Percentiles rank a stretch among this genome's conserved stretches.
These are phyloP conservation scores for Myripristis jacobus DNA, from an alignment of 2,797 vertebrate genomes.

Conservation along the genomic window DNA sequence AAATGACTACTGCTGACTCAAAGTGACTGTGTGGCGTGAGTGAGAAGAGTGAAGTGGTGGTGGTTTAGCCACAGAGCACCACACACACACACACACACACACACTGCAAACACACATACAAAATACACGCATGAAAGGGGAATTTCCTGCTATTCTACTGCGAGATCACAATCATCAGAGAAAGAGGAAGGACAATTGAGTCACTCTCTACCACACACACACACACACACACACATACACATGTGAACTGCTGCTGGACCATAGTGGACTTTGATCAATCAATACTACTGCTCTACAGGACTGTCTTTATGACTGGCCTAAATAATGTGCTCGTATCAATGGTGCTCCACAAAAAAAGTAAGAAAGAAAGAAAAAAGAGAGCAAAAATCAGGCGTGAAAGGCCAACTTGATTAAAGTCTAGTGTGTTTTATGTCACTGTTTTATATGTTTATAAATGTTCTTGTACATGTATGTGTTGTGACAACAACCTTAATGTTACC, in stretches of 20 bases:
- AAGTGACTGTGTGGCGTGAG: conserved; percentile 47
- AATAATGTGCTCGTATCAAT: conserved; percentile 16
- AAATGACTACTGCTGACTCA: conserved; percentile 72
- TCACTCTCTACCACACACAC: conserved; percentile 3
- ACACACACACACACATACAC: conserved; percentile 22
- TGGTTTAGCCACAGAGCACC: conserved; percentile 38
- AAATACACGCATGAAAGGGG: conserved; percentile 24
- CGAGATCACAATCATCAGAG: conserved; percentile 29
- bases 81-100: neutral
- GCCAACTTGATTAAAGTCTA: neutral
- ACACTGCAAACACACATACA: no score
- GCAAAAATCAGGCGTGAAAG: neutral
- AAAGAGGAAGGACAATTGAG: conserved; percentile 49
- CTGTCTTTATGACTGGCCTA: conserved; percentile 45
- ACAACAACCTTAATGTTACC: conserved; percentile 51
- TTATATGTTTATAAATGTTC: neutral
- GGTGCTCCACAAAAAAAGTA: conserved; percentile 42
- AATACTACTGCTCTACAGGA: conserved; percentile 51
- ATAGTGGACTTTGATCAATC: conserved; percentile 65
- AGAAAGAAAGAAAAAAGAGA: neutral
- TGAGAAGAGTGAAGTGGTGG: conserved; percentile 45
- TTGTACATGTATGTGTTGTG: conserved; percentile 41
- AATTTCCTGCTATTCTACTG: conserved; percentile 39
- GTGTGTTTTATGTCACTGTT: conserved; percentile 24
- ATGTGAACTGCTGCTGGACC: conserved; percentile 47